Evolutionary conservation across 1,140 invertebrate genomes (phyloP), one percentile per base, ranked within the genome.

Genomic region (Drosophila neocordata): DNA sequence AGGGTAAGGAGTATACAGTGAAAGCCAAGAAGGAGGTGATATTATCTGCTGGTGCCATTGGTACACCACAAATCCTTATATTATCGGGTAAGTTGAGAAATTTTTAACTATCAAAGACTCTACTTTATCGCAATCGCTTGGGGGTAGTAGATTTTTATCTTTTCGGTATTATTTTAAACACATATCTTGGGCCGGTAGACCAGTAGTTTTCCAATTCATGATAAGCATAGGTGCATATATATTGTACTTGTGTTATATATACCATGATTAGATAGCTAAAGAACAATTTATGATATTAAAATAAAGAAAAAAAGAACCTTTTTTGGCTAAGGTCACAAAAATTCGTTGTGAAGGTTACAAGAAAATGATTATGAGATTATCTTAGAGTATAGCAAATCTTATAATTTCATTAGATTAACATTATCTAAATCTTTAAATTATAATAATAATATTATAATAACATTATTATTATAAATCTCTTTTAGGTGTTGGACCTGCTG

Each of bases 51-150:
- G 93, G 94, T 15, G 90, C 93, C 15, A 92, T 94, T 27, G 92
- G 92, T 11, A 92, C 93, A 0, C 93, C 94, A 4, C 93, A 94
- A 74, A 80, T 94, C 0, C 80, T 94, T 0, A 96, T 98, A 96
- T 72, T 92, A 20, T 92, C 91, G 18, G 90, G 91, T 89, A 37
- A 66, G 79, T 81, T 6, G 7, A 31, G 1, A 31, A 4, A 31
- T 31, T 6, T 7, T 31, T 24, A 24, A 24, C 1, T 24, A 24
- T 24, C 24, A 24, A 24, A 24, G 24, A 24, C 4, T 31, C 6
- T 31, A 31, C 1, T 35, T 35, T 1, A 35, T 12, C 9, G 0
- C 9, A 9, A 1, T 11, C 35, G 12, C 4, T n/a, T 13, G 37
- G 37, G n/a, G 37, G n/a, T 31, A 1, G 0, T 31, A 1, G 37